phyloP scores from a whole-genome alignment of 2,797 vertebrate species.

The Odontamblyopus rebecca region DNA sequence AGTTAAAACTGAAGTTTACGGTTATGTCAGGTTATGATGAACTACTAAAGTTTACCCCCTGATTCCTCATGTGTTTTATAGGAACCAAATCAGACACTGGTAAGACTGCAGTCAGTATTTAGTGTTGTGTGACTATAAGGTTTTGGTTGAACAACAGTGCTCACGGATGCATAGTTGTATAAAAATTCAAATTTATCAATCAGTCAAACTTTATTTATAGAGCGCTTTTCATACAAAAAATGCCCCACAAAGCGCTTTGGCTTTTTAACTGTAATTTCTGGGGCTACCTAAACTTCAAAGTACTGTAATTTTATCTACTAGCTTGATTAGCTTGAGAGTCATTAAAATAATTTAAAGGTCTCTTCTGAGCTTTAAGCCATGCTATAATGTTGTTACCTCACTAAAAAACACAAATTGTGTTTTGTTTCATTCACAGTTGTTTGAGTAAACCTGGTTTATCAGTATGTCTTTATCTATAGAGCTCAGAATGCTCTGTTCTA shows the following conservation, averaged over 20 bases:
- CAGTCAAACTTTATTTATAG: background rate
- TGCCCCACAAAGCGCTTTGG: too few species aligned
- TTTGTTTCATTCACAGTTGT: too few species aligned
- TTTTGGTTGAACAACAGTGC: slow-evolving; percentile 27
- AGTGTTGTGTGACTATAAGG: slow-evolving; percentile 47
- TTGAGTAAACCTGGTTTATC: too few species aligned
- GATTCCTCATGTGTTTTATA: slow-evolving; percentile 69
- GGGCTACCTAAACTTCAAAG: slow-evolving; percentile 22
- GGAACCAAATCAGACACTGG: slow-evolving; percentile 89
- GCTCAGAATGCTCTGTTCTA: too few species aligned
- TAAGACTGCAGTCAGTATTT: slow-evolving; percentile 75
- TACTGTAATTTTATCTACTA: background rate
- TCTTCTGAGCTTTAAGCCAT: too few species aligned
- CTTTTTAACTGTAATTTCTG: slow-evolving; percentile 10
- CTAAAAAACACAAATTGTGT: too few species aligned
- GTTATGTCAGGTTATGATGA: background rate
- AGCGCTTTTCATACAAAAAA: too few species aligned
- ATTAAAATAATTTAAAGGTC: background rate
- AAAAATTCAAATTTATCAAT: background rate
- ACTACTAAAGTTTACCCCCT: slow-evolving; percentile 43
- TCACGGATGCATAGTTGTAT: background rate
- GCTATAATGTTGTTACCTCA: too few species aligned
- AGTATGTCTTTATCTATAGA: too few species aligned
- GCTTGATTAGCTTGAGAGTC: background rate
- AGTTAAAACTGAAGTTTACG: background rate